phyloP scores from a whole-genome alignment of 2,888 invertebrate species.

The Xestia ashworthii region DNA sequence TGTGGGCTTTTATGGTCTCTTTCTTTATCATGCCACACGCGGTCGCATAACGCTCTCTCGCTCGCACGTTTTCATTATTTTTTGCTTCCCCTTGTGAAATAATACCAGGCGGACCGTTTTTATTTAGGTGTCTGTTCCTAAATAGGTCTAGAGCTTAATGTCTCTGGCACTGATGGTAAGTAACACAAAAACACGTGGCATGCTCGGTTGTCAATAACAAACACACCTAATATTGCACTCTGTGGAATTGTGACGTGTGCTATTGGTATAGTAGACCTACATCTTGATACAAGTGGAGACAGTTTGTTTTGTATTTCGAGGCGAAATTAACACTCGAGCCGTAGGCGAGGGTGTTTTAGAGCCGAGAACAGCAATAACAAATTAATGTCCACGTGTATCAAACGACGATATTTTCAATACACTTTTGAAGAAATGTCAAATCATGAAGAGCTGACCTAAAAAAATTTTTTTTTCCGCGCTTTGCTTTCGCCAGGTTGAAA shows the following conservation, averaged over 20 bases:
- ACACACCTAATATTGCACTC: constrained; percentile 48
- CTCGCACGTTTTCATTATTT: constrained; percentile 88
- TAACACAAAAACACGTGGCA: constrained; percentile 74
- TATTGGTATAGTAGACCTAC: neutral
- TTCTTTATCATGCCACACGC: constrained; percentile 85
- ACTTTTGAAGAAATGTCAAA: no score
- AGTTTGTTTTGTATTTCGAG: no score
- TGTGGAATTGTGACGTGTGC: constrained; percentile 29
- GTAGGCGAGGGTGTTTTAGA: no score
- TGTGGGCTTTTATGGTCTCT: constrained; percentile 82
- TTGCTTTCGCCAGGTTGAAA: no score
- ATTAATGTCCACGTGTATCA: no score
- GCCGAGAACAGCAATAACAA: no score
- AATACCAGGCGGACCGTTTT: constrained; percentile 86
- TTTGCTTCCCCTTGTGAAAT: constrained; percentile 89
- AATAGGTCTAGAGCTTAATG: constrained; percentile 77
- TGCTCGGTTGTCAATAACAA: constrained; percentile 72
- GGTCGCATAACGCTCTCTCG: constrained; percentile 83
- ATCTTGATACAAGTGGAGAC: no score
- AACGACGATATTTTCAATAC: no score
- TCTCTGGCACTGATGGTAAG: constrained; percentile 75
- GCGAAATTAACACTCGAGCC: no score
- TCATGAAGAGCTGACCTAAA: no score
- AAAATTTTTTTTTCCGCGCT: no score
- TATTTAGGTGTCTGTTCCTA: constrained; percentile 83